A percentile compares a stretch with the other conserved stretches of the same genome.
Evolutionary conservation across 1,140 invertebrate species (phyloP).

Genomic region (Littorina saxatilis): DNA sequence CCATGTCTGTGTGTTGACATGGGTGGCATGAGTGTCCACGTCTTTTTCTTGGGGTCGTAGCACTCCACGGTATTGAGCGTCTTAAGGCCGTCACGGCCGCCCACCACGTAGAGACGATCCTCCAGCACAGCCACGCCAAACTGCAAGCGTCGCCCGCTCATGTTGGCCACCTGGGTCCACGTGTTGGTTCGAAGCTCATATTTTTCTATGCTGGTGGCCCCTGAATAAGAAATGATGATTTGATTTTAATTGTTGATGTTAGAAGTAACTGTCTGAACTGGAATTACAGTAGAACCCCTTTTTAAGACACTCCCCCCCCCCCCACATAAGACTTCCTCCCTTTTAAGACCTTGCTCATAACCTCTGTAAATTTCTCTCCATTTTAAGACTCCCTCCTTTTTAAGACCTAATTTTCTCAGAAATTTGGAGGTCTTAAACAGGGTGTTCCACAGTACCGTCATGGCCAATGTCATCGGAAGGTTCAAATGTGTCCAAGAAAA

Average conservation of each 20-base stretch:
- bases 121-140: slow-evolving; percentile 93
- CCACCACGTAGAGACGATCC: slow-evolving; percentile 88
- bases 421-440: too few relatives aligned
- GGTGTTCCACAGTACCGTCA: background rate
- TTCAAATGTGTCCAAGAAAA: too few relatives aligned
- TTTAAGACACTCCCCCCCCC: too few relatives aligned
- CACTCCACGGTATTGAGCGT: slow-evolving; percentile 93
- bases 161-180: slow-evolving; percentile 87
- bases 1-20: slow-evolving; percentile 96
- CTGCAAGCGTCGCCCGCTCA: slow-evolving; percentile 87
- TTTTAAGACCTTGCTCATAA: too few relatives aligned
- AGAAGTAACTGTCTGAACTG: background rate
- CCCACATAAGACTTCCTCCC: too few relatives aligned
- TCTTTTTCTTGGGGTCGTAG: slow-evolving; percentile 85
- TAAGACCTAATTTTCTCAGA: too few relatives aligned
- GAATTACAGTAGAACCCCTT: too few relatives aligned
- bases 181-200: slow-evolving; percentile 90
- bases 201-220: slow-evolving; percentile 91
- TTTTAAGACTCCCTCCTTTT: too few relatives aligned
- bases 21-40: slow-evolving; percentile 87
- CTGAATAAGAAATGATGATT: too few relatives aligned
- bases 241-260: too few relatives aligned
- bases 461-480: background rate
- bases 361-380: too few relatives aligned
- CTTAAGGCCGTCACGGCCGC: slow-evolving; percentile 94